Evolutionary conservation across 2,888 invertebrate genomes (phyloP).

Genomic region (Polymixis flavicincta): DNA sequence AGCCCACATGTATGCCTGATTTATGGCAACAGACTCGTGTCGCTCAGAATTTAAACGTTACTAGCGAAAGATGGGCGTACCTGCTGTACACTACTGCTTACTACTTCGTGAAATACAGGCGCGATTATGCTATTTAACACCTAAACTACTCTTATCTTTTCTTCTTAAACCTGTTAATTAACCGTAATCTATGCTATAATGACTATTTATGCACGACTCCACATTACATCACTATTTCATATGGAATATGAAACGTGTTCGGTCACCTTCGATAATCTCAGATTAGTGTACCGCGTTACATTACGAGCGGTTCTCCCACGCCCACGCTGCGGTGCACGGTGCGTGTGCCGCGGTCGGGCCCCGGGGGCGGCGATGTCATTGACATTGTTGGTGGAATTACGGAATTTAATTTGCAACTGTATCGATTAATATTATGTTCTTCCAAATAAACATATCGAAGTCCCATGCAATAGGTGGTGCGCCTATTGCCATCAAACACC

Average conservation of each 20-base stretch:
- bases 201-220: conserved; percentile 1
- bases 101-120: not conserved
- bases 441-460: not conserved
- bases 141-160: not conserved
- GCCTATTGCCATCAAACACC: too few species aligned
- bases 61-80: not conserved
- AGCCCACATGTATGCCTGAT: too few species aligned
- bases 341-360: too few species aligned
- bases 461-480: too few species aligned
- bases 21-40: too few species aligned
- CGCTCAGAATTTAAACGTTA: too few species aligned
- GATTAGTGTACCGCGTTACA: conserved; percentile 45
- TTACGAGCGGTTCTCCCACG: conserved; percentile 54
- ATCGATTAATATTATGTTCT: not conserved
- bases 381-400: conserved; percentile 40
- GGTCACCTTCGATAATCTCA: conserved; percentile 51
- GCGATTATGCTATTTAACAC: not conserved
- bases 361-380: conserved; percentile 44
- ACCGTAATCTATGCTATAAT: conserved; percentile 13
- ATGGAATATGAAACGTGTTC: conserved; percentile 21
- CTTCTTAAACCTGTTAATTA: not conserved
- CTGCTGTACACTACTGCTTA: not conserved
- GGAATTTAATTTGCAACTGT: conserved; percentile 15
- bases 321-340: conserved; percentile 30
- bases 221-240: conserved; percentile 44